A percentile compares a stretch with the other conserved stretches of the same genome.
These are phyloP conservation scores for Sphenopsis melanotis DNA, from an alignment of 2,797 vertebrate species.

Conservation along the genomic window DNA sequence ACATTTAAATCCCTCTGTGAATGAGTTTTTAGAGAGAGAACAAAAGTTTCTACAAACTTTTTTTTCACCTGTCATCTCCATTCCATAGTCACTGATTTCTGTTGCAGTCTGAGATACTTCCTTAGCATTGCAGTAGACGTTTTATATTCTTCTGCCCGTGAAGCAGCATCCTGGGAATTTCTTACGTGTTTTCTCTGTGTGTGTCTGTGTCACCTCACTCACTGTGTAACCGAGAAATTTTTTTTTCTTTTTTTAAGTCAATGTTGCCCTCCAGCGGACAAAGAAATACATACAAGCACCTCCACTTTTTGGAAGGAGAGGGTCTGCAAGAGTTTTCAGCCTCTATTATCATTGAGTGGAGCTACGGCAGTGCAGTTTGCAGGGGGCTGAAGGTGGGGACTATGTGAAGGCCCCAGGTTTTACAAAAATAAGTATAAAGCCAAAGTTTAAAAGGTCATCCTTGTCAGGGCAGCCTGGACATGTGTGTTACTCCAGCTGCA, in stretches of 20 bases:
- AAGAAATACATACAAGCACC: neutral
- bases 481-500: accelerated
- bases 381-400: neutral
- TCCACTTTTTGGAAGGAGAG: neutral
- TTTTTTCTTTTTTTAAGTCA: neutral
- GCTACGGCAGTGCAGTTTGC: neutral
- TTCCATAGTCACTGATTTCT: neutral
- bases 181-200: neutral
- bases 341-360: neutral
- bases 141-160: neutral
- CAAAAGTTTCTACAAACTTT: neutral
- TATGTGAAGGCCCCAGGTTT: neutral
- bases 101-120: neutral
- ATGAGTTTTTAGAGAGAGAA: neutral
- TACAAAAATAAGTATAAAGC: neutral
- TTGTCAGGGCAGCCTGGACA: neutral
- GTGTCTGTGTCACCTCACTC: neutral
- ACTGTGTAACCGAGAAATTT: accelerated
- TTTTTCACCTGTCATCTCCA: neutral
- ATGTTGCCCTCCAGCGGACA: slow-evolving; percentile 47
- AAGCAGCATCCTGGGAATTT: neutral
- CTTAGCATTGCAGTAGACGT: neutral
- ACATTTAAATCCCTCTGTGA: neutral
- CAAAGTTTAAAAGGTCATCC: neutral
- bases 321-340: neutral